phyloP scores from a whole-genome alignment of 1,140 invertebrate species.

The Eriosoma lanigerum region DNA sequence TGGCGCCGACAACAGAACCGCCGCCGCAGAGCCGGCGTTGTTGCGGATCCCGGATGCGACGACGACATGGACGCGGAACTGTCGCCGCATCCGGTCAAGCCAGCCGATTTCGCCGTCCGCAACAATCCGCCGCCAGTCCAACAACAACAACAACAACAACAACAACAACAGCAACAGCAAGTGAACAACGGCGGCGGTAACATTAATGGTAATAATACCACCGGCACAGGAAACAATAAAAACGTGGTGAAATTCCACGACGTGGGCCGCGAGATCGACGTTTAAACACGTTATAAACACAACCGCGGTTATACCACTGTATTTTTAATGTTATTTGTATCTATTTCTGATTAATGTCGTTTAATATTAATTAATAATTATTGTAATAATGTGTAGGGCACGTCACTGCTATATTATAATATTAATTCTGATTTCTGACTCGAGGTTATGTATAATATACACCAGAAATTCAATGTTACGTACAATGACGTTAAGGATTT shows the following conservation, averaged over 20 bases:
- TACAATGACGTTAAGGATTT: too few species aligned
- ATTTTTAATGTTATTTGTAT: background rate
- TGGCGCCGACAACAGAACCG: background rate
- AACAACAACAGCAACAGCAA: slow-evolving; percentile 43
- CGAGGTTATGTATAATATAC: too few species aligned
- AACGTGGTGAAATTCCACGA: slow-evolving; percentile 79
- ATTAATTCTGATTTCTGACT: too few species aligned
- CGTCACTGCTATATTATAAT: too few species aligned
- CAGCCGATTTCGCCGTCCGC: slow-evolving; percentile 2
- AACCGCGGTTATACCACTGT: background rate
- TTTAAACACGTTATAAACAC: slow-evolving; percentile 59
- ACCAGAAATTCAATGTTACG: too few species aligned
- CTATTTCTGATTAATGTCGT: too few species aligned
- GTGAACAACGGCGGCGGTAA: too few species aligned
- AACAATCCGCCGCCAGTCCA: slow-evolving; percentile 48
- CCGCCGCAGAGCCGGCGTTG: background rate
- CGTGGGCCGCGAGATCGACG: slow-evolving; percentile 73
- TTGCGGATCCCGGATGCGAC: background rate
- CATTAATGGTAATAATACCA: too few species aligned
- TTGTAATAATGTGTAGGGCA: too few species aligned
- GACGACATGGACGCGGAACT: background rate
- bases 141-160: slow-evolving; percentile 40
- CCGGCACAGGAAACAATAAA: slow-evolving; percentile 62
- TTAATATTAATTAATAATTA: too few species aligned
- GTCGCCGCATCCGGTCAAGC: background rate